These are phyloP conservation scores for Hypomesus transpacificus DNA, from an alignment of 2,113 vertebrate genomes.

Conservation along the genomic window DNA sequence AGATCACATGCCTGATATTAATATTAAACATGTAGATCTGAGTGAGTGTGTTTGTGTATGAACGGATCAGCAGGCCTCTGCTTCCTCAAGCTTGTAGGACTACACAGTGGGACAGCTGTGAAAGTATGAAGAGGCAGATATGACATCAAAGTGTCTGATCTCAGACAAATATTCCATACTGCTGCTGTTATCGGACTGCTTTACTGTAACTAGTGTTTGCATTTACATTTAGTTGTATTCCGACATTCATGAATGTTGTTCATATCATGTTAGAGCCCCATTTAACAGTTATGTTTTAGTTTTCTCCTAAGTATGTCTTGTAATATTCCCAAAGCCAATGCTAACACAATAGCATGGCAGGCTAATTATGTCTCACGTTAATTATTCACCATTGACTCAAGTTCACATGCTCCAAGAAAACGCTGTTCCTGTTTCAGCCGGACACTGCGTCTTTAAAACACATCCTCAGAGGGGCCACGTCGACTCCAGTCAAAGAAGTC, in stretches of 20 bases:
- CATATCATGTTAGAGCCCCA: not conserved
- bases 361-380: constrained; percentile 69
- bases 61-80: too few species aligned
- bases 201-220: too few species aligned
- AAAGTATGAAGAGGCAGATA: too few species aligned
- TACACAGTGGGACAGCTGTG: too few species aligned
- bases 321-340: constrained; percentile 22
- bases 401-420: constrained; percentile 47
- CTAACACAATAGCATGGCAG: constrained; percentile 57
- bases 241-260: not conserved
- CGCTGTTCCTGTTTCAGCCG: constrained; percentile 41
- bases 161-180: too few species aligned
- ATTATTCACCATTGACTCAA: constrained; percentile 65
- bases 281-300: not conserved
- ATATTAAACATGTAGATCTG: not conserved
- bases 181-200: too few species aligned
- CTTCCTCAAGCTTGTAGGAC: too few species aligned
- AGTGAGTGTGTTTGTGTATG: not conserved
- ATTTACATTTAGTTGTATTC: not conserved
- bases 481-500: constrained; percentile 57
- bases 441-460: constrained; percentile 50
- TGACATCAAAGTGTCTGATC: too few species aligned
- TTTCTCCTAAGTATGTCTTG: too few species aligned
- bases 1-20: too few species aligned
- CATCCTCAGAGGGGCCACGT: constrained; percentile 27